phyloP scores from a whole-genome alignment of 2,888 invertebrate genomes.

The Galerucella nymphaeae region DNA sequence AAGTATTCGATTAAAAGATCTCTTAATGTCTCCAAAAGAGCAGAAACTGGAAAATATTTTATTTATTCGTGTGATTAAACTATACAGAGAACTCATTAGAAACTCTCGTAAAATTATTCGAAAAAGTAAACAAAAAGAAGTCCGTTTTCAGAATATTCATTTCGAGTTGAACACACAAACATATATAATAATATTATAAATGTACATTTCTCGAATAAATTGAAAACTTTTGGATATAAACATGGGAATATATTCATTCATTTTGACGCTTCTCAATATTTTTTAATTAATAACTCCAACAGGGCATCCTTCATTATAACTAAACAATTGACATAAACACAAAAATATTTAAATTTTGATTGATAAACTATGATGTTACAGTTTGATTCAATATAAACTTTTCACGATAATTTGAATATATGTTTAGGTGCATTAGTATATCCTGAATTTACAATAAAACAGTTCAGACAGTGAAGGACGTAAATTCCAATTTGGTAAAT shows the following conservation, averaged over 20 bases:
- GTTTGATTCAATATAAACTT: neutral
- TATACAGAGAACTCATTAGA: too few relatives aligned
- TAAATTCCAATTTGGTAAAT: constrained; percentile 43
- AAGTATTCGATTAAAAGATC: too few relatives aligned
- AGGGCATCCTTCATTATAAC: neutral
- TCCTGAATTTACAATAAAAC: constrained; percentile 30
- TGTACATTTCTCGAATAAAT: constrained; percentile 17
- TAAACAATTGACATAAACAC: neutral
- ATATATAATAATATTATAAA: neutral
- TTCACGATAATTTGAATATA: constrained; percentile 26
- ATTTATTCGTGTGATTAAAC: too few relatives aligned
- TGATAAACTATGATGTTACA: neutral
- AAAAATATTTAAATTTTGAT: too few relatives aligned
- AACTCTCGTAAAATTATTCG: neutral
- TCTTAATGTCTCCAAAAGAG: too few relatives aligned
- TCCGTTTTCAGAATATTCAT: neutral
- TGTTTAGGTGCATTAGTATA: constrained; percentile 32
- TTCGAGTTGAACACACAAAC: neutral
- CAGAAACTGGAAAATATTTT: too few relatives aligned
- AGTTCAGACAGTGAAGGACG: constrained; percentile 29
- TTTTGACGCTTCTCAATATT: neutral
- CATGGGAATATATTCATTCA: constrained; percentile 2
- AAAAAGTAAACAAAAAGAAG: constrained; percentile 1
- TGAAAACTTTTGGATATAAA: constrained; percentile 9
- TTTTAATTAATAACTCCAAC: constrained; percentile 10